Percentiles rank a stretch among this genome's conserved stretches.
phyloP scores from a whole-genome alignment of 1,140 invertebrate species.

The Dufourea novaeangliae region DNA sequence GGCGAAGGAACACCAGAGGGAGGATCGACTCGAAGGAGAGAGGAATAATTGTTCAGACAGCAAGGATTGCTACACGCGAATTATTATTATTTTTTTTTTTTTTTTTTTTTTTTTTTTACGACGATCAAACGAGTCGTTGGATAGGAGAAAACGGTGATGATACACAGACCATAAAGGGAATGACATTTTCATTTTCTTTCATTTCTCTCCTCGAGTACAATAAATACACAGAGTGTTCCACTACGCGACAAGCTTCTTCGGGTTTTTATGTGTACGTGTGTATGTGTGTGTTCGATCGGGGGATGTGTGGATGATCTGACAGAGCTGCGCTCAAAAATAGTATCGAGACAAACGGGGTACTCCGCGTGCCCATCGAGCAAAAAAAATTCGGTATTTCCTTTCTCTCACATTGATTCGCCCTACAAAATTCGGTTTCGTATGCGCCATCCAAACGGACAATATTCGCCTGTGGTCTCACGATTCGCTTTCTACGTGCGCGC shows the following conservation, averaged over 20 bases:
- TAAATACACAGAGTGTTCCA: slow-evolving; percentile 69
- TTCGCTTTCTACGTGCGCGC: slow-evolving; percentile 12
- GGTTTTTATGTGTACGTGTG: background rate
- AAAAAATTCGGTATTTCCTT: too few relatives aligned
- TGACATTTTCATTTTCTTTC: too few relatives aligned
- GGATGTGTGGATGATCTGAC: slow-evolving; percentile 13
- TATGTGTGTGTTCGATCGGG: slow-evolving; percentile 3
- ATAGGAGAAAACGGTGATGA: slow-evolving; percentile 20
- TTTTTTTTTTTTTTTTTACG: too few relatives aligned
- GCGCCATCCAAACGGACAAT: too few relatives aligned
- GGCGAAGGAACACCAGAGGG: background rate
- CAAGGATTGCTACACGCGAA: slow-evolving; percentile 47
- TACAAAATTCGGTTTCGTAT: too few relatives aligned
- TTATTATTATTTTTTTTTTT: too few relatives aligned
- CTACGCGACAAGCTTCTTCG: slow-evolving; percentile 41
- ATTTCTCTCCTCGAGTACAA: slow-evolving; percentile 58
- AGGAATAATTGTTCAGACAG: too few relatives aligned
- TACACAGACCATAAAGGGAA: slow-evolving; percentile 59
- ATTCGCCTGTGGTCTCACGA: too few relatives aligned
- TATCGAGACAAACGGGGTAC: slow-evolving; percentile 33
- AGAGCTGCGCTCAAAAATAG: slow-evolving; percentile 34
- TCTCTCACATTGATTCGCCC: too few relatives aligned
- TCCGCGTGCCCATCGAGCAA: slow-evolving; percentile 27
- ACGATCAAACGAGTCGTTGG: slow-evolving; percentile 51
- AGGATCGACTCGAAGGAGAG: too few relatives aligned